Conservation (phyloP, 2,888 invertebrate species). For the Disparrhopalites patrizii region DNA sequence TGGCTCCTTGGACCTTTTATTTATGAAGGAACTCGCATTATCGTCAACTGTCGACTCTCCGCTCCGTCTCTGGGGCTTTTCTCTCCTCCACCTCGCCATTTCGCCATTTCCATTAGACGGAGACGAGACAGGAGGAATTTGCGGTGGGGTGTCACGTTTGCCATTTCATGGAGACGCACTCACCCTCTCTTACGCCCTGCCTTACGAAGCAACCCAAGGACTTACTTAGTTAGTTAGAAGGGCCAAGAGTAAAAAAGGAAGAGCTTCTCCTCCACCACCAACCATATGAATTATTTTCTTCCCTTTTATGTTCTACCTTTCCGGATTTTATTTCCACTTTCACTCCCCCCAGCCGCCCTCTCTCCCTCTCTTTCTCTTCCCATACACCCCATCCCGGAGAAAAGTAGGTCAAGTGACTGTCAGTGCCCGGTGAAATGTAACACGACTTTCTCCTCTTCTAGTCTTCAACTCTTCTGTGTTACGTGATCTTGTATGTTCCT, state of each 20-base stretch:
- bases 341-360: neutral
- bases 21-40: slow-evolving; percentile 2
- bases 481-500: slow-evolving; percentile 14
- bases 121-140: neutral
- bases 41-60: slow-evolving; percentile 1
- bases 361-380: neutral
- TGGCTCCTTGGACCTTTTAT: neutral
- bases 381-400: neutral
- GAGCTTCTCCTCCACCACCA: neutral
- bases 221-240: too few species aligned
- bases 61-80: neutral
- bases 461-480: neutral
- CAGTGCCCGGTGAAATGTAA: slow-evolving; percentile 15
- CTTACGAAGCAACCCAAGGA: too few species aligned
- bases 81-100: neutral
- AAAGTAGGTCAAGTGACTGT: slow-evolving; percentile 23
- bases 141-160: too few species aligned
- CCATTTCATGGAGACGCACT: too few species aligned
- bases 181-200: too few species aligned
- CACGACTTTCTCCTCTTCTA: slow-evolving; percentile 11
- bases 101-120: neutral
- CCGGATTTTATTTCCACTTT: too few species aligned
- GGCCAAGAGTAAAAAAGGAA: too few species aligned
- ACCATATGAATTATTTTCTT: slow-evolving; percentile 13
- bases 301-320: slow-evolving; percentile 6